These are phyloP conservation scores for Tetragnatha versicolor DNA, from an alignment of 1,140 invertebrate species.

Conservation along the genomic window DNA sequence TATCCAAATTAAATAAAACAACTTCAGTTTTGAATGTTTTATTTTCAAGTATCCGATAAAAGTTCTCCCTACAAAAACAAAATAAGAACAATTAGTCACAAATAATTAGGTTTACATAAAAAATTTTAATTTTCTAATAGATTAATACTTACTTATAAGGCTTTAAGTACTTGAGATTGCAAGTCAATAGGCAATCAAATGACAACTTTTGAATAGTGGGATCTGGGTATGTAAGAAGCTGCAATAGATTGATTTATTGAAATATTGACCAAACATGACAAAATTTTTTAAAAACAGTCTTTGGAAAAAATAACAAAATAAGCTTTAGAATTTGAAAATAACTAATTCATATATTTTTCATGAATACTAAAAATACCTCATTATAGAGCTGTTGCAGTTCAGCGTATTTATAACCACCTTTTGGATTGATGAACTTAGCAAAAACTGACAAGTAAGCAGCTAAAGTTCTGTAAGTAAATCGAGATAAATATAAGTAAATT, in stretches of 20 bases:
- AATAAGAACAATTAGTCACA: neutral
- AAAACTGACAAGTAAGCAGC: constrained; percentile 77
- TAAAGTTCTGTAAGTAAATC: constrained; percentile 66
- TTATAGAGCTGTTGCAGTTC: constrained; percentile 61
- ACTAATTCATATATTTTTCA: neutral
- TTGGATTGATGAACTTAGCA: constrained; percentile 80
- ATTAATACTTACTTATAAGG: constrained; percentile 72
- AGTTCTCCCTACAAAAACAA: constrained; percentile 67
- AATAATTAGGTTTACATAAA: neutral
- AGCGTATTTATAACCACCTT: constrained; percentile 75
- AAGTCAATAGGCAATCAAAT: constrained; percentile 83
- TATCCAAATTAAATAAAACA: constrained; percentile 77
- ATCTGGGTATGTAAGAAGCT: constrained; percentile 78
- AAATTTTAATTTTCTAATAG: too few relatives aligned
- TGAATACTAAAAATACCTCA: constrained; percentile 59
- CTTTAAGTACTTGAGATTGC: constrained; percentile 78
- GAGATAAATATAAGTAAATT: too few relatives aligned
- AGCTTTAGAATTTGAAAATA: neutral
- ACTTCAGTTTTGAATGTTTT: constrained; percentile 87
- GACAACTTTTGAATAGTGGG: constrained; percentile 81
- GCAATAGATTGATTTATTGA: constrained; percentile 33
- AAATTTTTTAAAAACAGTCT: too few relatives aligned
- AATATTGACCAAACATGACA: too few relatives aligned
- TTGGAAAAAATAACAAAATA: too few relatives aligned
- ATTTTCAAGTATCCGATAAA: constrained; percentile 82